Percentiles rank a stretch among this genome's conserved stretches.
Conservation (phyloP, 37 sponge, comb jelly and placozoan genomes). For the Chondrosia reniformis region DNA sequence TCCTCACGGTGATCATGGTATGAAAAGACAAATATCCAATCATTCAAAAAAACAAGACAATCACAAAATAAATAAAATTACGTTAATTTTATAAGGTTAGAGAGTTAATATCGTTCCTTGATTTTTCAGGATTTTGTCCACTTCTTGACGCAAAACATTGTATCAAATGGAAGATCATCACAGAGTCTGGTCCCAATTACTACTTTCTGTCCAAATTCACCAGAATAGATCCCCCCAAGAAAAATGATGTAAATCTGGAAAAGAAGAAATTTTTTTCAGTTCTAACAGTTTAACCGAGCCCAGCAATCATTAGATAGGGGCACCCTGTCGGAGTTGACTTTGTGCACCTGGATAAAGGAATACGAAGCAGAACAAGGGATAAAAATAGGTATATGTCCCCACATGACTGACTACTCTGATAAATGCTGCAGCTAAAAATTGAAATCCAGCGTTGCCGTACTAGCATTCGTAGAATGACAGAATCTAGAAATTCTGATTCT, state of each 20-base stretch:
- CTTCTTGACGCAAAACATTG: too few species aligned
- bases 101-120: too few species aligned
- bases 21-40: not conserved
- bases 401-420: conserved; percentile 44
- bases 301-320: too few species aligned
- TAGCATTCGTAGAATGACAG: not conserved
- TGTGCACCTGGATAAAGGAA: too few species aligned
- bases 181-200: not conserved
- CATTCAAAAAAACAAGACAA: not conserved
- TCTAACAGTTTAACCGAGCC: too few species aligned
- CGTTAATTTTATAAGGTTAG: too few species aligned
- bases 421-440: conserved; percentile 21
- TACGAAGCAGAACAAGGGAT: too few species aligned
- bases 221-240: not conserved
- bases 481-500: not conserved
- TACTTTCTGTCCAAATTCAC: not conserved
- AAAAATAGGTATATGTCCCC: conserved; percentile 34
- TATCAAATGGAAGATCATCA: too few species aligned
- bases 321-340: too few species aligned
- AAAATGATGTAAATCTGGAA: not conserved
- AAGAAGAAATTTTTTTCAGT: too few species aligned
- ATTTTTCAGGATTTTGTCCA: too few species aligned
- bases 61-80: too few species aligned
- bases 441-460: not conserved
- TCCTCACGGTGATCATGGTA: not conserved